Conservation (phyloP, 2,113 vertebrate species). For the Protomyctophum bolini region DNA sequence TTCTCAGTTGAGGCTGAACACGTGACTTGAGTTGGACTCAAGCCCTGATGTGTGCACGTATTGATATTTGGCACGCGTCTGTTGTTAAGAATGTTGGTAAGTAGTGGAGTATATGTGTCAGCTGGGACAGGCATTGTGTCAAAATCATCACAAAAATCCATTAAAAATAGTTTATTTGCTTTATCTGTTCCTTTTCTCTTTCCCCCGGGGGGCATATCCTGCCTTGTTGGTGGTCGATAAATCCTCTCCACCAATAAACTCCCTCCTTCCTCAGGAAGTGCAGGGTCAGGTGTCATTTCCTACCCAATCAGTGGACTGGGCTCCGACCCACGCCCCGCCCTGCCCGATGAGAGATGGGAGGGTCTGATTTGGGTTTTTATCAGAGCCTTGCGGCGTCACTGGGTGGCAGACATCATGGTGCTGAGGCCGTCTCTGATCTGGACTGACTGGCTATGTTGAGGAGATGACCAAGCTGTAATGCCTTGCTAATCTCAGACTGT, state of each 20-base stretch:
- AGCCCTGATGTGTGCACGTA: no score
- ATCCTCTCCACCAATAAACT: constrained; percentile 51
- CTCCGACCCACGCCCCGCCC: background rate
- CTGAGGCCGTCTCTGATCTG: constrained; percentile 12
- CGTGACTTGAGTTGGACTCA: no score
- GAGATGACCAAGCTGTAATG: constrained; percentile 3
- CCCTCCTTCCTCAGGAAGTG: constrained; percentile 54
- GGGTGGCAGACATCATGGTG: background rate
- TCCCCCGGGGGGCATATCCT: background rate
- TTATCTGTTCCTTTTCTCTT: constrained; percentile 29
- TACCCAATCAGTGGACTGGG: constrained; percentile 25
- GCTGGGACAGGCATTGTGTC: constrained; percentile 19
- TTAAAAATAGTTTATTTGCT: constrained; percentile 34
- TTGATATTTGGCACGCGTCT: background rate
- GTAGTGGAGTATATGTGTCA: background rate
- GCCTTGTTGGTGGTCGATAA: constrained; percentile 42
- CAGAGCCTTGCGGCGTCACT: constrained; percentile 16
- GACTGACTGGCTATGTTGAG: constrained; percentile 35
- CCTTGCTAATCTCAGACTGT: constrained; percentile 9
- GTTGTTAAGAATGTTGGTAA: background rate
- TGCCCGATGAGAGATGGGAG: constrained; percentile 41
- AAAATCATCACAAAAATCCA: background rate
- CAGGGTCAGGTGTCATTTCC: constrained; percentile 55
- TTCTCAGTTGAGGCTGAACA: no score
- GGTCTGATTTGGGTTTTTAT: constrained; percentile 42